Base-by-base conservation (phyloP, 2,888 invertebrate genomes). In the Lydus trimaculatus region DNA sequence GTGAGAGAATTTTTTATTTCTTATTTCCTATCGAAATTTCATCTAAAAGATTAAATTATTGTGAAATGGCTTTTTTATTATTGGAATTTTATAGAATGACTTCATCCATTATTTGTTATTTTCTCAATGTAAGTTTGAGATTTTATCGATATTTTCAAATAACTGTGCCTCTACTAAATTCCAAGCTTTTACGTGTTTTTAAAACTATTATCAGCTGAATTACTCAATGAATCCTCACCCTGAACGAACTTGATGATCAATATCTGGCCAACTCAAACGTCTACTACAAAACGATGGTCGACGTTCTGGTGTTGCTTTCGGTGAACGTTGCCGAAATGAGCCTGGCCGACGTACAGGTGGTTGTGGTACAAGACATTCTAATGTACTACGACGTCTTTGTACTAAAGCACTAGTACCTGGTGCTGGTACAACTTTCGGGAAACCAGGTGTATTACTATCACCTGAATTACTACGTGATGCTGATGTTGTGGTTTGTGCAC, bases 211-310 rank as follows among this genome's bases (percentile, higher is more conserved):
- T 33, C 7, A 9, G 33, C 1, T 33, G n/a, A 33, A 36, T 36
- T 36, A 15, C 3, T 36, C 15, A 43, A n/a, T n/a, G 17, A 20
- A 64, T 43, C 86, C 90, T 91, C 86, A 94, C 94, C 94, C 94
- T 8, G 94, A 94, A 75, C 92, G 91, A 60, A 94, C 92, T 73
- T 93, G 91, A 79, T 92, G 93, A 84, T 94, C 94, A 69, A 94
- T 92, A 85, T 94, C 94, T 9, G 94, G 94, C 94, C 94, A 94
- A 39, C 94, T 94, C 39, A 91, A 88, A 60, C 94, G 88, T 63
- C 94, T 87, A 75, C 91, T 91, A 84, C 94, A 94, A 82, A 94
- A 94, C 84, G 92, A 88, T 11, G 91, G 91, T 64, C 91, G 89
- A 78, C 82, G 72, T 63, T 91, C 90, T 13, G 89, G 88, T 11